Percentiles rank a stretch among this genome's conserved stretches.
Evolutionary conservation across 2,113 vertebrate species (phyloP).

Genomic region (Cyrtonyx montezumae): DNA sequence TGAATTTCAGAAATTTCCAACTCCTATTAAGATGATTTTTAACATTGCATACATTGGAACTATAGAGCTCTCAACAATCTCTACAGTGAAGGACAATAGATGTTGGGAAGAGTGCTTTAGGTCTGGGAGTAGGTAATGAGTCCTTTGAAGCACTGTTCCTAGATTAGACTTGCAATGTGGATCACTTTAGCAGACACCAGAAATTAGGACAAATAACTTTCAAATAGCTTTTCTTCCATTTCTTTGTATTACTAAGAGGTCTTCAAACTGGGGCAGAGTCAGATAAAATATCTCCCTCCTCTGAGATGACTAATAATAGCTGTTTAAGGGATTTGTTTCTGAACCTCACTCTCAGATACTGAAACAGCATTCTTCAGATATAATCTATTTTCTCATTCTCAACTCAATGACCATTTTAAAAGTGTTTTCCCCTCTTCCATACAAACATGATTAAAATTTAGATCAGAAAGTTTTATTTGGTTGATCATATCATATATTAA

Average conservation of each 20-base stretch:
- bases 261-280: constrained; percentile 60
- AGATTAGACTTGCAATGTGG: background rate
- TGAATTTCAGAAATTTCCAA: background rate
- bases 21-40: background rate
- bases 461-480: background rate
- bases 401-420: background rate
- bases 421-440: background rate
- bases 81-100: background rate
- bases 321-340: constrained; percentile 39
- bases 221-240: constrained; percentile 18
- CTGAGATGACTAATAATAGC: constrained; percentile 62
- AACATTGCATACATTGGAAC: background rate
- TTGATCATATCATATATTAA: background rate
- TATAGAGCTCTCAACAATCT: background rate
- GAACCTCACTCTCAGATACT: background rate
- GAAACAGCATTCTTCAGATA: constrained; percentile 27
- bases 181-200: constrained; percentile 9
- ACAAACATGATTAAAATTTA: background rate
- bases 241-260: constrained; percentile 14
- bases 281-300: constrained; percentile 44
- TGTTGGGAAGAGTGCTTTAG: background rate
- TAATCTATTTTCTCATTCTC: constrained; percentile 12
- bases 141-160: background rate
- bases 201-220: constrained; percentile 61
- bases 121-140: background rate